Conservation (phyloP, 2,888 invertebrate species). For the Tenthredo livida region DNA sequence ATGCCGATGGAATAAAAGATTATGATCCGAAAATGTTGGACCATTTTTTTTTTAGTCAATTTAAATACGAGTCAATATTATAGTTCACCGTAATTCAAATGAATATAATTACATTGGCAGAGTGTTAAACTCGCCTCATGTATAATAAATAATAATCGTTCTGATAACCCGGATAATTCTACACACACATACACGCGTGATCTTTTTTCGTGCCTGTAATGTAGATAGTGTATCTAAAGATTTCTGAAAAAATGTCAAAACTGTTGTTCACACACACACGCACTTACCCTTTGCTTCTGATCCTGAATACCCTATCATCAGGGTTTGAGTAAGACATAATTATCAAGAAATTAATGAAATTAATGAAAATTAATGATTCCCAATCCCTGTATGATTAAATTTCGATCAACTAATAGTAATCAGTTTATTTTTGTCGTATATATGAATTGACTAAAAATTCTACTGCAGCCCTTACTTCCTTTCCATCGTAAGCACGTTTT, state of each 20-base stretch:
- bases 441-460: background rate
- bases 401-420: background rate
- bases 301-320: constrained; percentile 6
- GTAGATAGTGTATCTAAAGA: too few relatives aligned
- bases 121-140: background rate
- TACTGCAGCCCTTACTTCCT: constrained; percentile 58
- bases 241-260: too few relatives aligned
- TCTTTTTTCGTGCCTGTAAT: too few relatives aligned
- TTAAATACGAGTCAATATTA: background rate
- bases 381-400: background rate
- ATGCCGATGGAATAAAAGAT: background rate
- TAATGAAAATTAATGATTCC: background rate
- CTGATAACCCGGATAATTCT: too few relatives aligned
- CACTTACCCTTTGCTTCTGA: constrained; percentile 7
- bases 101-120: background rate
- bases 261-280: background rate
- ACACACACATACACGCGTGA: too few relatives aligned
- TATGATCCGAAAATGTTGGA: background rate
- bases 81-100: background rate
- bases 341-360: background rate
- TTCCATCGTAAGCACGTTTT: constrained; percentile 61
- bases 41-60: background rate
- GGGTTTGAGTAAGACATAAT: background rate
- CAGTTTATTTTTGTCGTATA: background rate
- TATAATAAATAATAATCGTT: too few relatives aligned